phyloP scores from a whole-genome alignment of 2,113 vertebrate species.

The Bufo gargarizans region DNA sequence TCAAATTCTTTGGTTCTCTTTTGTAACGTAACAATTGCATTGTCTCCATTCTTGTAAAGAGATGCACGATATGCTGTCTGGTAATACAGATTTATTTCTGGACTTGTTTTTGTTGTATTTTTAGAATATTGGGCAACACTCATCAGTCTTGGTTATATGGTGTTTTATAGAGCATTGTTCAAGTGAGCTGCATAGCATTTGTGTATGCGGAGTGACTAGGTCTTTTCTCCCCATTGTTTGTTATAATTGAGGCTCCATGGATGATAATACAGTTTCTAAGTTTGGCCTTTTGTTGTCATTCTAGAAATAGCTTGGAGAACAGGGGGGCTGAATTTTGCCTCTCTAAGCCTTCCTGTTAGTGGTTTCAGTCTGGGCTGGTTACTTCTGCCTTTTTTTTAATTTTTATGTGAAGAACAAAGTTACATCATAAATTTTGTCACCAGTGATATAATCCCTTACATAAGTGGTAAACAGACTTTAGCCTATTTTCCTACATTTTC shows the following conservation, averaged over 20 bases:
- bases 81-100: background rate
- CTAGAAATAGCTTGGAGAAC: constrained; percentile 27
- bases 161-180: background rate
- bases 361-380: background rate
- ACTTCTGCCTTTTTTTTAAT: background rate
- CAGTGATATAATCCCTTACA: constrained; percentile 34
- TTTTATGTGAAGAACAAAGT: background rate
- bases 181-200: background rate
- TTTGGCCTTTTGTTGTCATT: constrained; percentile 30
- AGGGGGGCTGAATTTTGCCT: background rate
- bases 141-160: background rate
- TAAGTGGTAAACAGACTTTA: constrained; percentile 37
- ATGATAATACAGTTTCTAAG: background rate
- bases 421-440: constrained; percentile 43
- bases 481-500: constrained; percentile 39
- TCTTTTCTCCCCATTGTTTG: constrained; percentile 11
- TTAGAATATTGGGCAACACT: background rate
- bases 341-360: constrained; percentile 1
- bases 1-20: too few relatives aligned
- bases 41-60: background rate
- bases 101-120: background rate
- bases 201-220: background rate
- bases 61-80: too few relatives aligned
- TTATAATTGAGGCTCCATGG: background rate
- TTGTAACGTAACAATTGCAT: background rate